phyloP scores from a whole-genome alignment of 1,140 invertebrate species.

The Pseudomyrmex concolor region DNA sequence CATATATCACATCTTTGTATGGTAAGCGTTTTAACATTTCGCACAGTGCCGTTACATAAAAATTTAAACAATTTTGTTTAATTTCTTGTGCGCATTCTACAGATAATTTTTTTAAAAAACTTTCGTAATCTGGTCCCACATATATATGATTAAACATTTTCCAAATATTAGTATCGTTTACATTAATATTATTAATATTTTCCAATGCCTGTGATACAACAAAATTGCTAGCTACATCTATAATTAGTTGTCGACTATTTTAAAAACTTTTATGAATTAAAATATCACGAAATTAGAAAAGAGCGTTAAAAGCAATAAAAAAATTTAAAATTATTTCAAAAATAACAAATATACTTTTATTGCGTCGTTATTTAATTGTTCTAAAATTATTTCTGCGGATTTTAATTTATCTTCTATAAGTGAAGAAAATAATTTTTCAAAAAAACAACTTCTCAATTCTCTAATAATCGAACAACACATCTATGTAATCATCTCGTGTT shows the following conservation, averaged over 20 bases:
- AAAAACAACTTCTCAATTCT: conserved; percentile 43
- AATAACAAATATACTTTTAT: conserved; percentile 14
- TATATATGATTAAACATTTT: not conserved
- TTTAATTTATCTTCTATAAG: conserved; percentile 14
- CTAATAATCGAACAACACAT: conserved; percentile 28
- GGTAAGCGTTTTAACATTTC: too few species aligned
- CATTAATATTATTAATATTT: too few species aligned
- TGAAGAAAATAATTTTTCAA: conserved; percentile 17
- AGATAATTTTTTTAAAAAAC: not conserved
- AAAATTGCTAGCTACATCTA: too few species aligned
- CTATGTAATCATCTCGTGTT: conserved; percentile 7
- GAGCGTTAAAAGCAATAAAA: conserved; percentile 26
- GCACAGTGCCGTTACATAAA: conserved; percentile 18
- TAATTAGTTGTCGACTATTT: too few species aligned
- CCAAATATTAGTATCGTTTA: too few species aligned
- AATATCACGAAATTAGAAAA: conserved; percentile 28
- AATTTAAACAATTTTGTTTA: conserved; percentile 22
- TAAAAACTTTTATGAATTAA: not conserved
- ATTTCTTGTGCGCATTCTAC: not conserved
- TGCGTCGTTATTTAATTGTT: not conserved
- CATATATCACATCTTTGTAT: not conserved
- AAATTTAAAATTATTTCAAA: not conserved
- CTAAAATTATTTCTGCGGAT: conserved; percentile 21
- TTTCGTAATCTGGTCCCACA: not conserved
- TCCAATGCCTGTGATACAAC: too few species aligned